These are phyloP conservation scores for Zosterops japonicus DNA, from an alignment of 2,113 vertebrate genomes.

Conservation along the genomic window DNA sequence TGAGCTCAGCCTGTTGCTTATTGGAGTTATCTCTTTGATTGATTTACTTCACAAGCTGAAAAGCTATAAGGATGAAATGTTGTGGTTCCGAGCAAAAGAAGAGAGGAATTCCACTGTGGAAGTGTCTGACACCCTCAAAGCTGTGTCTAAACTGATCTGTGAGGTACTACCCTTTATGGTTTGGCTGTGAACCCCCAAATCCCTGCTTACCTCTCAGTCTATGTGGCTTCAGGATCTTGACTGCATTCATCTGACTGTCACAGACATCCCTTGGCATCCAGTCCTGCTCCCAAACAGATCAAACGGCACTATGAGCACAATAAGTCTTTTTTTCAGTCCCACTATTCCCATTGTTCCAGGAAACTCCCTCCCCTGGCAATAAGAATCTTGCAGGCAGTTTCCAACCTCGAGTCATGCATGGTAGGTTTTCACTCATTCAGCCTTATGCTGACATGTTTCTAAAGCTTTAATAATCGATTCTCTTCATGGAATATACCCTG, in stretches of 20 bases:
- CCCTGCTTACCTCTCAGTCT: background rate
- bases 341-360: background rate
- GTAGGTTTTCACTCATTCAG: background rate
- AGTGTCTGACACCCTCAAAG: background rate
- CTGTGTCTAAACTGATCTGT: background rate
- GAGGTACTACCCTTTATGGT: background rate
- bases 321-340: background rate
- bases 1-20: background rate
- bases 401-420: background rate
- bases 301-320: background rate
- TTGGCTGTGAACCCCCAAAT: background rate
- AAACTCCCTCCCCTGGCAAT: background rate
- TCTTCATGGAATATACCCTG: background rate
- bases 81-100: background rate
- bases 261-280: background rate
- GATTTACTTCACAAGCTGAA: background rate
- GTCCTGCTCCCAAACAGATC: background rate
- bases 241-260: background rate
- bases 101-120: background rate
- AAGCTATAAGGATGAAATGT: background rate
- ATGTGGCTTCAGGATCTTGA: background rate
- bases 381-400: background rate
- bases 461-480: background rate
- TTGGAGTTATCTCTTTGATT: background rate
- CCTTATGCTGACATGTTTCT: background rate